Conservation (phyloP, 2,888 invertebrate species). For the Heliconius aoede region DNA sequence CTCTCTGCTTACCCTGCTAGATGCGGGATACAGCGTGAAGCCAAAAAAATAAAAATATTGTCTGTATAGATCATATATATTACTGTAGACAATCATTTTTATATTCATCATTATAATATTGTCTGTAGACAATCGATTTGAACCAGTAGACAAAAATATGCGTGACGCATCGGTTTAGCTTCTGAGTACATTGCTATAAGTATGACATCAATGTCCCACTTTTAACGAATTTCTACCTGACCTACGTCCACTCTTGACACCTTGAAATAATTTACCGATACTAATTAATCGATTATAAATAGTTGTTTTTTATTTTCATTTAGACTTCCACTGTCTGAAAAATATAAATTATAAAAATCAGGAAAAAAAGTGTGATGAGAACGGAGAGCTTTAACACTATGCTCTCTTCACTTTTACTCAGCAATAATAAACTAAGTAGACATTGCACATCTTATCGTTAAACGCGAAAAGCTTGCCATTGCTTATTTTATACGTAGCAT, state of each 20-base stretch:
- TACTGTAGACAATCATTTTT: too few relatives aligned
- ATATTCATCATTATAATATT: too few relatives aligned
- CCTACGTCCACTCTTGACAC: slow-evolving; percentile 8
- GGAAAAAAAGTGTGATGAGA: too few relatives aligned
- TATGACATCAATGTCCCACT: slow-evolving; percentile 22
- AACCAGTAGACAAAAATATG: neutral
- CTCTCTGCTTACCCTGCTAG: too few relatives aligned
- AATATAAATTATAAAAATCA: too few relatives aligned
- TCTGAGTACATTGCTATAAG: slow-evolving; percentile 2
- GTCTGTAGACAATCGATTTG: too few relatives aligned
- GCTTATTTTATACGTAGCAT: neutral
- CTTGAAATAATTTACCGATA: slow-evolving; percentile 7
- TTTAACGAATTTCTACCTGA: slow-evolving; percentile 13
- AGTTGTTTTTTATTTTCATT: neutral
- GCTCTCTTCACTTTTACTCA: neutral
- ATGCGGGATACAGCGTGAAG: too few relatives aligned
- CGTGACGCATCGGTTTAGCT: slow-evolving; percentile 1
- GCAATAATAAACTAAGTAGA: neutral
- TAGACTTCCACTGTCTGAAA: too few relatives aligned
- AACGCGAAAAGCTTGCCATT: neutral
- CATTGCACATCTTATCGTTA: neutral
- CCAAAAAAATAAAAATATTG: too few relatives aligned
- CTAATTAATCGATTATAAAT: neutral
- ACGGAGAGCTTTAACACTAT: neutral
- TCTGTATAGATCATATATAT: too few relatives aligned